These are phyloP conservation scores for Gymnogyps californianus DNA, from an alignment of 2,113 vertebrate genomes.

Conservation along the genomic window DNA sequence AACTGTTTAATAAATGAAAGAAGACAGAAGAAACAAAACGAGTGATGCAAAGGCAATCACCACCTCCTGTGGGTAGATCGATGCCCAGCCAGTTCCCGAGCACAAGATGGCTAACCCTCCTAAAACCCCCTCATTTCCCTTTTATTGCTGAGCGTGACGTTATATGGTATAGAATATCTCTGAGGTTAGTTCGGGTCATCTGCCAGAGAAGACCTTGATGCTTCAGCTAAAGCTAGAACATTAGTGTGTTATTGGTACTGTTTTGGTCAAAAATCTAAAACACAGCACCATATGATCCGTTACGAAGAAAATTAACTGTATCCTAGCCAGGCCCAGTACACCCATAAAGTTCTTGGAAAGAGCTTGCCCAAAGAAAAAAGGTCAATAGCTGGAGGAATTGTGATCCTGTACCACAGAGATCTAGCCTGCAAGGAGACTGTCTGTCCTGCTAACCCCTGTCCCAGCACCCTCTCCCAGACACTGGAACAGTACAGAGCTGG, in stretches of 20 bases:
- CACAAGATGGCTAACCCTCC: neutral
- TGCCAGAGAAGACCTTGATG: neutral
- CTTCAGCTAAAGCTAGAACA: neutral
- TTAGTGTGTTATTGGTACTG: neutral
- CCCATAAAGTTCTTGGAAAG: neutral
- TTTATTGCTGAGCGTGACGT: neutral
- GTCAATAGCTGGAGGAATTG: neutral
- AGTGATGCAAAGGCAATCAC: neutral
- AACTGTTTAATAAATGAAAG: neutral
- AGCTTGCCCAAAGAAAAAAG: neutral
- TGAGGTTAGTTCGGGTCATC: neutral
- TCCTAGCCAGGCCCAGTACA: neutral
- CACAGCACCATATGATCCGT: neutral
- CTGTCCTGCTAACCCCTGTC: neutral
- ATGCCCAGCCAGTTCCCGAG: neutral
- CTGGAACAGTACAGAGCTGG: neutral
- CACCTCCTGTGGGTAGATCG: neutral
- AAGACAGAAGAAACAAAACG: neutral
- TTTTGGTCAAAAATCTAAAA: neutral
- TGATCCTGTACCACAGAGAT: neutral
- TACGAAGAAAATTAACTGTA: neutral
- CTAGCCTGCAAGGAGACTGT: neutral
- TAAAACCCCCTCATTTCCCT: neutral
- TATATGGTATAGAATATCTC: neutral
- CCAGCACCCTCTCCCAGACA: neutral